Evolutionary conservation across 2,888 invertebrate species (phyloP).

Genomic region (Drosophila pseudotakahashii): DNA sequence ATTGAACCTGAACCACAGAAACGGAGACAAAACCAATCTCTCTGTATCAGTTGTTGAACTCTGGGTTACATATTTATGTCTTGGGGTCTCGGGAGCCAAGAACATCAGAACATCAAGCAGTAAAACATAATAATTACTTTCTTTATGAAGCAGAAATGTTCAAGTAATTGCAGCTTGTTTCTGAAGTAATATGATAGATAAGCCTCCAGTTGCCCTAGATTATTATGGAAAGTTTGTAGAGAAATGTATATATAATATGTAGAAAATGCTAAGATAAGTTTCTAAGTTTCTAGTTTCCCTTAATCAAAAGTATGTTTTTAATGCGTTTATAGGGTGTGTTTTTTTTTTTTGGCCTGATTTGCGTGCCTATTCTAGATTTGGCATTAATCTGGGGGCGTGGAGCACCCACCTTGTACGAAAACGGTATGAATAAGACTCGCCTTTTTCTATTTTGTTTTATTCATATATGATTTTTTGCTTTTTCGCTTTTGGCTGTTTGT

Average conservation of each 20-base stretch:
- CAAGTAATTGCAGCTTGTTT: conserved; percentile 4
- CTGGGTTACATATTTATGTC: neutral
- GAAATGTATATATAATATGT: no score
- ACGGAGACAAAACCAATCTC: neutral
- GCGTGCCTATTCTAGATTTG: conserved; percentile 33
- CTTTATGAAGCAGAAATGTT: conserved; percentile 5
- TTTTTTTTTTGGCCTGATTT: conserved; percentile 5
- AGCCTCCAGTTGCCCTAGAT: conserved; percentile 17
- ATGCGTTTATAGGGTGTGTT: neutral
- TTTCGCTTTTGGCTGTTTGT: no score
- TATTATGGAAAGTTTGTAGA: neutral
- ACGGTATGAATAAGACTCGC: conserved; percentile 8
- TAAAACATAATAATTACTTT: conserved; percentile 7
- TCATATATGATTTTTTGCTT: conserved; percentile 6
- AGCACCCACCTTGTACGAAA: conserved; percentile 28
- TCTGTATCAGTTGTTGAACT: conserved; percentile 14
- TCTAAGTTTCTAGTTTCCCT: neutral
- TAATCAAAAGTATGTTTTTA: neutral
- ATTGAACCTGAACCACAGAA: neutral
- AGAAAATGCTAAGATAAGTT: neutral
- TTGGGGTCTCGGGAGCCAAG: neutral
- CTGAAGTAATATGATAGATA: conserved; percentile 10
- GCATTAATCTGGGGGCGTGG: conserved; percentile 31
- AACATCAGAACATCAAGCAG: neutral
- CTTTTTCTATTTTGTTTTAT: conserved; percentile 2